Evolutionary conservation across 2,113 vertebrate species (phyloP), one percentile per base, ranked within the genome.

Genomic region (Phyllopteryx taeniolatus): DNA sequence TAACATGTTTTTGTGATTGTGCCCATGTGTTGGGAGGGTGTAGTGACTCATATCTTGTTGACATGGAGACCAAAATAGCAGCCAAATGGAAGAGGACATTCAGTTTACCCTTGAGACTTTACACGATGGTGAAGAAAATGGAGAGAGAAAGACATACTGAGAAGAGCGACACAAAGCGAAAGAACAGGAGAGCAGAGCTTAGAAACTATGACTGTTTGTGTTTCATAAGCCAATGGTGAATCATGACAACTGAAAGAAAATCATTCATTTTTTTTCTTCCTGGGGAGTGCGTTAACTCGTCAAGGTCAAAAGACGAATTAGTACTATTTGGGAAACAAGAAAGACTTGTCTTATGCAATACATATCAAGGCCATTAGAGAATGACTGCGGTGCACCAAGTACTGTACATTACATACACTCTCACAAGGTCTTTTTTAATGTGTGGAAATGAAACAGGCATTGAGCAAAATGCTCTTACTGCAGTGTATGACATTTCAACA

Each of bases 211-310:
- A 90, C 87, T 84, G 77, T 83, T 84, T 79, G 75, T 82, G 86
- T 91, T 92, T 87, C 90, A 79, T 90, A 89, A 91, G 85, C 83
- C 81, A 83, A 85, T 57, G 75, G 81, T 92, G 90, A 91, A 87
- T 89, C 86, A 87, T 86, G 81, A 87, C 76, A 88, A 91, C 84
- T 85, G 87, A 87, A 86, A 85, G 84, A 90, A 88, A 90, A 89
- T 87, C 80, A 44, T 92, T 85, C 1, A 0, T 15, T 8, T 39
- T 90, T 90, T 84, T 76, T 76, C 82, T 89, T 81, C 84, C 78
- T 69, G 59, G 86, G 82, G 81, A 82, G 87, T 81, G 82, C 80
- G 87, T 86, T 88, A 83, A 87, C 80, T 87, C 81, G 79, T 82
- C 75, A 83, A 83, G 84, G 86, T 87, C 79, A 77, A 77, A 84